These are phyloP conservation scores for Sphaeridia pumilis DNA, from an alignment of 2,888 invertebrate species.

Conservation along the genomic window DNA sequence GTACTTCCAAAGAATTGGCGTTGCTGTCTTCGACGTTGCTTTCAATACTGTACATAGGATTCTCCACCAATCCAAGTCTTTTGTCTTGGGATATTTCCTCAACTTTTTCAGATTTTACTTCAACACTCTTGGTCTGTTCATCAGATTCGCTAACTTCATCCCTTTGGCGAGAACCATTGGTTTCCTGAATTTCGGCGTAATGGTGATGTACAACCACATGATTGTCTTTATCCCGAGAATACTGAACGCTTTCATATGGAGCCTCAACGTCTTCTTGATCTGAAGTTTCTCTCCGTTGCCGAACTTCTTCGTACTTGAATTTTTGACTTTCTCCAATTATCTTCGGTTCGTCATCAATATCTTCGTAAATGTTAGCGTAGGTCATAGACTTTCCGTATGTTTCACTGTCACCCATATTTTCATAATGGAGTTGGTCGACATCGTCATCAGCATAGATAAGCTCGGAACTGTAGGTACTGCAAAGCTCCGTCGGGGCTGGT, in stretches of 20 bases:
- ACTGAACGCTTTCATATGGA: conserved; percentile 21
- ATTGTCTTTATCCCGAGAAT: conserved; percentile 10
- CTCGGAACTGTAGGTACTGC: not conserved
- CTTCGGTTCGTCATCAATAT: conserved; percentile 25
- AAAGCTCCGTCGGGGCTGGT: not conserved
- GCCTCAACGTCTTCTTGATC: conserved; percentile 3
- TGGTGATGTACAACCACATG: conserved; percentile 17
- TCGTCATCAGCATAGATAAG: not conserved
- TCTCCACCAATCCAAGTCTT: conserved; percentile 24
- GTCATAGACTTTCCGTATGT: not conserved
- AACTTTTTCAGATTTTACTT: too few relatives aligned
- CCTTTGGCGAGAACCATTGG: not conserved
- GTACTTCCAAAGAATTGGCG: conserved; percentile 2
- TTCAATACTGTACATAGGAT: conserved; percentile 29
- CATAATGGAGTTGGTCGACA: conserved; percentile 19
- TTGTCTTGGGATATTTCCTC: conserved; percentile 22
- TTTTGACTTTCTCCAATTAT: conserved; percentile 10
- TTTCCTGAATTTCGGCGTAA: conserved; percentile 28
- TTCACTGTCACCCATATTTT: conserved; percentile 28
- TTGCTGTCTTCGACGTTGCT: conserved; percentile 9
- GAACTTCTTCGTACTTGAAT: conserved; percentile 27
- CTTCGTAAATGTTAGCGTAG: conserved; percentile 33
- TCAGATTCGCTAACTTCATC: not conserved
- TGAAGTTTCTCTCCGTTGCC: not conserved
- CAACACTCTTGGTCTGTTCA: not conserved